Base-by-base conservation (phyloP, 2,797 vertebrate species). In the Ataeniobius toweri region DNA sequence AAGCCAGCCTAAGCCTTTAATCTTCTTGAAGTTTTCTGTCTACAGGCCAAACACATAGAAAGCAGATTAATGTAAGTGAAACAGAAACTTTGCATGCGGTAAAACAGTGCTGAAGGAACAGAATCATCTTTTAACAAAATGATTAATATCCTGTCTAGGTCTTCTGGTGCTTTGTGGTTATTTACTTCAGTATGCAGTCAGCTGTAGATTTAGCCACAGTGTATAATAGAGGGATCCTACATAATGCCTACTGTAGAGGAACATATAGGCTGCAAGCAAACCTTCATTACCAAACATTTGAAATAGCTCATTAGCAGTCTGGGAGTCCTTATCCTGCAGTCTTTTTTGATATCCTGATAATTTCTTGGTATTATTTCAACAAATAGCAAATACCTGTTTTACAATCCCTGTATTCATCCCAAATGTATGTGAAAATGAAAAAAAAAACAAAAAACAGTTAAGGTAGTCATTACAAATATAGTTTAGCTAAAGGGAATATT, bases 151-250 rank as follows among this genome's bases (percentile, higher is more conserved):
- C 3, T 31, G 22, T 20, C 39, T 8, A 14, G 22, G 36, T 56
- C 7, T 28, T 53, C 10, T 41, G 0, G 5, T 28, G 51, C 12
- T 59, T n/a, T 73, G 26, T 71, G 58, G 46, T 9, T n/a, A 56
- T 5, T 24, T 74, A 61, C 28, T 36, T 36, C 18, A 31, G 26
- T 59, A 1, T 16, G 80, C 20, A 65, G 0, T 75, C 41, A 2
- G 0, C 56, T 89, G 18, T 80, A 94, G 91, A 93, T 93, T 80
- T 92, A 82, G 86, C 90, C 95, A 31, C 92, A 93, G 79, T 95
- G 94, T 4, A 94, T 93, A 20, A 67, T 10, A 41, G 31, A 36
- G 8, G 61, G 3, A 65, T 39, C 18, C 61, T 28, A 9, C 31
- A 39, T 22, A 22, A 55, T 22, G 53, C 24, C 20, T 2, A 2